These are phyloP conservation scores for Castor canadensis DNA, from an alignment of 2,113 vertebrate species.

Conservation along the genomic window DNA sequence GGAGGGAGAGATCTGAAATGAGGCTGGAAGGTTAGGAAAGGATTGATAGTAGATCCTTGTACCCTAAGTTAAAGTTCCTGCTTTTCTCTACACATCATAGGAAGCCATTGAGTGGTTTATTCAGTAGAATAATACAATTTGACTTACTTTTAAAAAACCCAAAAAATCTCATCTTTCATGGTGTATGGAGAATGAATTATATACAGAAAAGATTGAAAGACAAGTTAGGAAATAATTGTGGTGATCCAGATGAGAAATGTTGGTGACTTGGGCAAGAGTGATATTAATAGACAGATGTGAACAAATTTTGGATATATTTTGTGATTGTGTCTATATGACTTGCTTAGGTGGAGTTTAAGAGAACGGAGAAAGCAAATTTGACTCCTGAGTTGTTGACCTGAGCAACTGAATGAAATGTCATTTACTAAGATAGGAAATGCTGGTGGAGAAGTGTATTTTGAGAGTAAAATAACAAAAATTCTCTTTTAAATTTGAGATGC, in stretches of 20 bases:
- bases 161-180: not conserved
- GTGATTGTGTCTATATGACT: not conserved
- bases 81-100: slow-evolving; percentile 10
- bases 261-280: not conserved
- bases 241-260: not conserved
- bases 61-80: not conserved
- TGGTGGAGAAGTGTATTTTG: not conserved
- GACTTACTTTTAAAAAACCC: not conserved
- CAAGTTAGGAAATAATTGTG: not conserved
- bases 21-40: not conserved
- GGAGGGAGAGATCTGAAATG: not conserved
- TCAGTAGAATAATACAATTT: not conserved
- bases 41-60: not conserved
- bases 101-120: not conserved
- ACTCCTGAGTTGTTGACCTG: not conserved
- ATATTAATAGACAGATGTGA: not conserved
- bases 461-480: not conserved
- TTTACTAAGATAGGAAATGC: not conserved
- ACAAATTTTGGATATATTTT: not conserved
- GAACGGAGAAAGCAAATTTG: not conserved
- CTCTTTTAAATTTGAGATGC: not conserved
- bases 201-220: slow-evolving; percentile 26
- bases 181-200: not conserved
- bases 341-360: not conserved
- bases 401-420: not conserved